phyloP scores from a whole-genome alignment of 2,797 vertebrate genomes.

The Sebastes matsubarae region DNA sequence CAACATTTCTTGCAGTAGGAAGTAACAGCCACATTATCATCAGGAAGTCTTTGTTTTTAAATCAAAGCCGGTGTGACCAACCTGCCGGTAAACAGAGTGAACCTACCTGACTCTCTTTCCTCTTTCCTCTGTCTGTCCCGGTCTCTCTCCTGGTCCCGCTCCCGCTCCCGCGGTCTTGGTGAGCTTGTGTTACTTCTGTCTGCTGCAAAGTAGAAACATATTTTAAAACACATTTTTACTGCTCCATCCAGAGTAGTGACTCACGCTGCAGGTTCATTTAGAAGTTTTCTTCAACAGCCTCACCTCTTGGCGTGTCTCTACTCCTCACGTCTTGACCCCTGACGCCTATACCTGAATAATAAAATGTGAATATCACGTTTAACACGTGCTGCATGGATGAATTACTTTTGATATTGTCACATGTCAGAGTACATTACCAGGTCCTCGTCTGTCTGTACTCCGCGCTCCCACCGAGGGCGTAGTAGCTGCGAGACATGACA shows the following conservation, averaged over 20 bases:
- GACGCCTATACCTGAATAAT: slow-evolving; percentile 44
- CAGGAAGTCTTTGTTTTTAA: background rate
- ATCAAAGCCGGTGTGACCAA: background rate
- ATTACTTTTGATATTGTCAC: background rate
- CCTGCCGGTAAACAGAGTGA: background rate
- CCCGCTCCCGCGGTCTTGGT: slow-evolving; percentile 35
- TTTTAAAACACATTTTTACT: background rate
- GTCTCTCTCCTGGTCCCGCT: no score
- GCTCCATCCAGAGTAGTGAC: background rate
- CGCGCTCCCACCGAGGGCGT: slow-evolving; percentile 57
- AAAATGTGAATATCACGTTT: background rate
- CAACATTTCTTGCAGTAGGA: background rate
- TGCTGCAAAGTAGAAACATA: slow-evolving; percentile 2
- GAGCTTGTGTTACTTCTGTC: slow-evolving; percentile 60
- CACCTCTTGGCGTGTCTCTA: slow-evolving; percentile 69
- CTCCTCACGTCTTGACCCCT: slow-evolving; percentile 71
- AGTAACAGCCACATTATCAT: background rate
- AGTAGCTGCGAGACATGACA: slow-evolving; percentile 43
- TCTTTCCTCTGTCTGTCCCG: slow-evolving; percentile 39
- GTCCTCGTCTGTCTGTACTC: slow-evolving; percentile 62
- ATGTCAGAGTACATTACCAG: slow-evolving; percentile 31
- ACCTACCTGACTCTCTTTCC: slow-evolving; percentile 62
- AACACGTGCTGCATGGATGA: background rate
- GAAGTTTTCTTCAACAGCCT: background rate
- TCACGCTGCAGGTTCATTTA: background rate